Conservation (phyloP, 2,113 vertebrate species). For the Oncorhynchus mykiss region DNA sequence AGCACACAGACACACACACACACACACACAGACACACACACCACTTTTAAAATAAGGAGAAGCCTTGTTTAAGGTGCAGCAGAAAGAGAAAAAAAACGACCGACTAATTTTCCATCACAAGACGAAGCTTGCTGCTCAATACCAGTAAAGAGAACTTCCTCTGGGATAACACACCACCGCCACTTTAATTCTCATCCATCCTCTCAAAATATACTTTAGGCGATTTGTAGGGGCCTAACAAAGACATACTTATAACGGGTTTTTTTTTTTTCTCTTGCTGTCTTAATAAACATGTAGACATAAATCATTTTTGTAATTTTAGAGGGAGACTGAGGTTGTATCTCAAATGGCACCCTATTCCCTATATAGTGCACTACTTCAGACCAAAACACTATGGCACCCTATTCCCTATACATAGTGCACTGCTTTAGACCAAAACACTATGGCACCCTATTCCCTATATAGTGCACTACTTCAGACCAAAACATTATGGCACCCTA, state of each 20-base stretch:
- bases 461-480: no score
- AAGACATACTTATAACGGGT: constrained; percentile 49
- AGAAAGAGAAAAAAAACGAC: constrained; percentile 14
- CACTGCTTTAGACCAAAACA: no score
- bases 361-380: no score
- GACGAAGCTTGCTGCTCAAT: constrained; percentile 59
- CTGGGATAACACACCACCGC: constrained; percentile 21
- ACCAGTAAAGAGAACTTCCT: not conserved
- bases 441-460: no score
- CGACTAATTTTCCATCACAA: constrained; percentile 42
- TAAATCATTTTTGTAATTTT: constrained; percentile 43
- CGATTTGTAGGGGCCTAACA: constrained; percentile 31
- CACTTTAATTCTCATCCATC: constrained; percentile 1
- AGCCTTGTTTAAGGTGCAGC: constrained; percentile 31
- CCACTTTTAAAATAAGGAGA: not conserved
- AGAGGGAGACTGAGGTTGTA: no score
- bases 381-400: no score
- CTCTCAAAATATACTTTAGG: constrained; percentile 36
- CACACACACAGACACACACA: not conserved
- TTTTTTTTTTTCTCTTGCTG: constrained; percentile 9
- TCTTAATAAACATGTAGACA: constrained; percentile 35
- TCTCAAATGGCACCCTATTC: no score
- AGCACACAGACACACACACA: no score
- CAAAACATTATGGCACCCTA: no score
- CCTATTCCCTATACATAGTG: no score